Conservation (phyloP, 2,797 vertebrate species). For the Gobio occitaniae region DNA sequence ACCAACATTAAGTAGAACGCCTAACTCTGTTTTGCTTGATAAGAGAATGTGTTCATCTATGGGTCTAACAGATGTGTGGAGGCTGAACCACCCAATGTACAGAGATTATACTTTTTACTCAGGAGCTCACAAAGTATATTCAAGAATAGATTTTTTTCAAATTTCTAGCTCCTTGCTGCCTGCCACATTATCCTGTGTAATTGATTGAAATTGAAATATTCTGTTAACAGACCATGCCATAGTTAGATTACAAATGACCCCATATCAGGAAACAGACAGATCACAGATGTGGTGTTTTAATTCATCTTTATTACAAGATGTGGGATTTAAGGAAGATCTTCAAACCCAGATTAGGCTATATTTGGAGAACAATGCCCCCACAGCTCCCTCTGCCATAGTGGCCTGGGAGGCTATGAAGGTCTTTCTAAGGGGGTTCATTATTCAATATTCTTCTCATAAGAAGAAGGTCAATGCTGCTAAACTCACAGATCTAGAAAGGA, state of each 20-base stretch:
- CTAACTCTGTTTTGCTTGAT: no score
- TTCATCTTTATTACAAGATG: no score
- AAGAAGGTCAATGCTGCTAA: slow-evolving; percentile 7
- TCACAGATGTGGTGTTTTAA: no score
- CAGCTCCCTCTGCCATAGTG: neutral
- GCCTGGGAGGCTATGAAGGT: no score
- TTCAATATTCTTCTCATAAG: neutral
- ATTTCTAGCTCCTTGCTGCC: slow-evolving; percentile 11
- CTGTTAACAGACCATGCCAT: no score
- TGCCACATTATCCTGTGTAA: slow-evolving; percentile 1
- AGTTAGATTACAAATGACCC: neutral
- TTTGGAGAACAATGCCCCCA: slow-evolving; percentile 2
- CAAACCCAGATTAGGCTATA: slow-evolving; percentile 18
- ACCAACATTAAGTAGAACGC: no score
- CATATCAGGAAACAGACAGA: neutral
- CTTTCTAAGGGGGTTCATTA: no score
- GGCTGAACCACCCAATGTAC: no score
- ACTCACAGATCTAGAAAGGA: neutral
- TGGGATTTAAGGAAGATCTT: neutral
- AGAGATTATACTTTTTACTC: no score
- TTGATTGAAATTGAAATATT: neutral
- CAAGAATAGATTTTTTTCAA: neutral
- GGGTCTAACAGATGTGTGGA: no score
- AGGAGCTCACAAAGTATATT: no score
- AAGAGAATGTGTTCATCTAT: no score